Evolutionary conservation across 2,113 vertebrate species (phyloP).

Genomic region (Falcunculus frontatus): DNA sequence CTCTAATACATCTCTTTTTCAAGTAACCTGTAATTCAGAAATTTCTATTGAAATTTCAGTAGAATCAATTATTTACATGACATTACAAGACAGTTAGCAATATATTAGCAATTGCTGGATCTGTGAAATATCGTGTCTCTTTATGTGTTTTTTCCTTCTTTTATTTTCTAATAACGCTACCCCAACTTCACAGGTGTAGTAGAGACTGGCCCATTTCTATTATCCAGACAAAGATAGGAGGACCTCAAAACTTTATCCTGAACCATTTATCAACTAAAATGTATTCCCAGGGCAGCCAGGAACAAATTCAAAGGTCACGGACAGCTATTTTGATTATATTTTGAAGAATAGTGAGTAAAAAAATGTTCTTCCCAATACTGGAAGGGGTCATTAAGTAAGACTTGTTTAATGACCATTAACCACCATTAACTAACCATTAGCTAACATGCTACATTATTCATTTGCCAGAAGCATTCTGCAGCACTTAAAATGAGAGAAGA

Average conservation of each 20-base stretch:
- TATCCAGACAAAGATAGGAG: background rate
- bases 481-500: background rate
- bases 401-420: background rate
- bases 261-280: background rate
- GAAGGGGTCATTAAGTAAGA: background rate
- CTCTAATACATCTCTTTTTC: background rate
- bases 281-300: background rate
- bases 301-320: background rate
- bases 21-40: background rate
- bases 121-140: background rate
- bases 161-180: background rate
- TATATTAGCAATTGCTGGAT: background rate
- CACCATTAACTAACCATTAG: background rate
- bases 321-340: background rate
- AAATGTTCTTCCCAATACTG: background rate
- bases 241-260: background rate
- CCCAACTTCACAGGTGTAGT: background rate
- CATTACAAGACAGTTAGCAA: background rate
- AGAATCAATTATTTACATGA: conserved; percentile 3
- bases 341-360: background rate
- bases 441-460: background rate
- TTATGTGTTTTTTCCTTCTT: background rate
- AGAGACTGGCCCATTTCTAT: background rate
- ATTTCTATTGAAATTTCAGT: background rate
- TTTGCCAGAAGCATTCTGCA: background rate